Conservation (phyloP, 2,113 vertebrate species). For the Sinocyclocheilus grahami region DNA sequence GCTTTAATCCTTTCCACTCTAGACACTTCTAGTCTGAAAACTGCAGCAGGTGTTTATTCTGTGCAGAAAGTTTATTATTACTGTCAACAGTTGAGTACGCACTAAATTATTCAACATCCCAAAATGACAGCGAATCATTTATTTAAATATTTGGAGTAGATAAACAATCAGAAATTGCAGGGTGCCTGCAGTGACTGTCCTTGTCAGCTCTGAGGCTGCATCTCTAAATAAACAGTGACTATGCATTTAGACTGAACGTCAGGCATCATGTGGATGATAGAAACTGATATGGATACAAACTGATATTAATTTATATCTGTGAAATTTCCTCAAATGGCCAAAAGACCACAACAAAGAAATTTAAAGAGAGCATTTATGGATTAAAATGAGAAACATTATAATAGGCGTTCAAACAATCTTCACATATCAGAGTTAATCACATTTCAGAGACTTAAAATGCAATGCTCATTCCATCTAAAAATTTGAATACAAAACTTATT, state of each 20-base stretch:
- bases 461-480: not conserved
- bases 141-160: constrained; percentile 45
- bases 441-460: not conserved
- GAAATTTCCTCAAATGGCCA: not conserved
- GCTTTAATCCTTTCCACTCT: not conserved
- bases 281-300: not conserved
- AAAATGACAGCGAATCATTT: constrained; percentile 48
- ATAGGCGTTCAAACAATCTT: not conserved
- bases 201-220: not conserved
- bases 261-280: not conserved
- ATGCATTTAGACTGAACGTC: not conserved
- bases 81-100: constrained; percentile 7
- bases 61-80: not conserved
- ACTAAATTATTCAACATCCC: constrained; percentile 53
- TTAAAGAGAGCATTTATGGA: not conserved
- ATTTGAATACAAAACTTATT: not conserved
- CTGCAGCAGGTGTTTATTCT: too few relatives aligned
- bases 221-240: constrained; percentile 8
- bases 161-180: constrained; percentile 40
- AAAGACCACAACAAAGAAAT: not conserved
- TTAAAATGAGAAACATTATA: not conserved
- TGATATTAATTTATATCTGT: not conserved
- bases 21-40: not conserved
- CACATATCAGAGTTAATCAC: constrained; percentile 4
- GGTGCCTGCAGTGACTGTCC: constrained; percentile 21